phyloP scores from a whole-genome alignment of 2,888 invertebrate genomes.

The Drosophila nr. perissopoda region DNA sequence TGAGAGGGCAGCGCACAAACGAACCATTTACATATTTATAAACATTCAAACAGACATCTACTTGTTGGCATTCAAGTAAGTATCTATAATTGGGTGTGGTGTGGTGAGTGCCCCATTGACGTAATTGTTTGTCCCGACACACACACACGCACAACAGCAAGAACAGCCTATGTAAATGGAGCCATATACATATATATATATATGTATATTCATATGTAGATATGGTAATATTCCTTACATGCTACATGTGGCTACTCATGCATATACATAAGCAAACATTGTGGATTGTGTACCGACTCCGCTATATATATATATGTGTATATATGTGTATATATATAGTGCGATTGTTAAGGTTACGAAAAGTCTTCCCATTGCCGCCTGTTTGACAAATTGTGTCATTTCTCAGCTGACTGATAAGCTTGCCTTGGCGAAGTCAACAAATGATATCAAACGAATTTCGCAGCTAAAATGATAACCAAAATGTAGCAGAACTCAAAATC shows the following conservation, averaged over 20 bases:
- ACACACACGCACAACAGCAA: slow-evolving; percentile 2
- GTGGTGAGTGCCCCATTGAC: slow-evolving; percentile 56
- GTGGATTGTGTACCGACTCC: background rate
- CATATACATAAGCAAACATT: slow-evolving; percentile 6
- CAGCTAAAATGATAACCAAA: slow-evolving; percentile 9
- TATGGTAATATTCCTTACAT: slow-evolving; percentile 4
- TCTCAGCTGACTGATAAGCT: slow-evolving; percentile 51
- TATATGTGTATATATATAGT: background rate
- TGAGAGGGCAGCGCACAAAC: slow-evolving; percentile 6
- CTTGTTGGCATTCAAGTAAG: slow-evolving; percentile 32
- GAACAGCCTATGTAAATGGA: slow-evolving; percentile 42
- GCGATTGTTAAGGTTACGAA: slow-evolving; percentile 45
- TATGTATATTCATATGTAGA: background rate
- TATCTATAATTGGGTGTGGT: slow-evolving; percentile 55
- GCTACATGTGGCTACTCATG: background rate
- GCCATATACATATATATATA: slow-evolving; percentile 20
- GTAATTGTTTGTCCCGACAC: slow-evolving; percentile 67
- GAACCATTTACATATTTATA: background rate
- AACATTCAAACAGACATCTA: background rate
- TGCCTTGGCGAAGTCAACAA: slow-evolving; percentile 25
- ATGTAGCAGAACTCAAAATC: slow-evolving; percentile 6
- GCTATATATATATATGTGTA: background rate
- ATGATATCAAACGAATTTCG: slow-evolving; percentile 32
- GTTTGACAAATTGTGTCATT: slow-evolving; percentile 69
- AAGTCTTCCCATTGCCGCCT: slow-evolving; percentile 17